These are phyloP conservation scores for Tiliacea aurago DNA, from an alignment of 2,888 invertebrate species.

Conservation along the genomic window DNA sequence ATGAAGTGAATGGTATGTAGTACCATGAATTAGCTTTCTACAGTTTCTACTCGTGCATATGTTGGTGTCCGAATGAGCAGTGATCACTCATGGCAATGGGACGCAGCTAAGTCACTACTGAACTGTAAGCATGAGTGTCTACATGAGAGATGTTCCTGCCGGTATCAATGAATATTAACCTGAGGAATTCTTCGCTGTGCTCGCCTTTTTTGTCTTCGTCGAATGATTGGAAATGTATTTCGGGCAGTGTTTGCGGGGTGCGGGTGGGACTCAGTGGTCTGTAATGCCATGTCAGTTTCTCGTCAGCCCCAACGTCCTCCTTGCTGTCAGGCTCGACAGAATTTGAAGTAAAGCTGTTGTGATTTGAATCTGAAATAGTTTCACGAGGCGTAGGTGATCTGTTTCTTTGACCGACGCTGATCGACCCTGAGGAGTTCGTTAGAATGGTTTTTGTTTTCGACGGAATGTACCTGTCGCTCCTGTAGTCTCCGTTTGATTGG, in stretches of 20 bases:
- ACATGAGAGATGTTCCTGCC: conserved; percentile 72
- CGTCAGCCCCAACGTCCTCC: conserved; percentile 74
- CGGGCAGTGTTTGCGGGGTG: conserved; percentile 78
- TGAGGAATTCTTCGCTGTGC: conserved; percentile 88
- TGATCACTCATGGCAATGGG: conserved; percentile 65
- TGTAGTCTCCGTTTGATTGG: conserved; percentile 84
- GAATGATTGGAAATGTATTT: conserved; percentile 90
- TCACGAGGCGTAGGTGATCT: conserved; percentile 85
- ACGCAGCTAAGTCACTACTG: conserved; percentile 79
- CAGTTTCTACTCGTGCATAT: conserved; percentile 74
- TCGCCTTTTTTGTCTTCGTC: conserved; percentile 85
- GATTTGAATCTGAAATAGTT: conserved; percentile 81
- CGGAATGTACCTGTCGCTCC: conserved; percentile 85
- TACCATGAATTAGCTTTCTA: conserved; percentile 71
- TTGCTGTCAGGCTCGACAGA: conserved; percentile 69
- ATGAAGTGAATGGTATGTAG: conserved; percentile 72
- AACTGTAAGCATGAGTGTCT: conserved; percentile 76
- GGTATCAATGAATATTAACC: conserved; percentile 86
- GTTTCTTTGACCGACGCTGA: conserved; percentile 84
- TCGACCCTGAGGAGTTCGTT: conserved; percentile 83
- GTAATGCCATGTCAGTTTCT: conserved; percentile 87
- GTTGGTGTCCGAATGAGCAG: conserved; percentile 66
- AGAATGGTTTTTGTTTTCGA: conserved; percentile 86
- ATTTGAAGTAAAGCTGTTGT: conserved; percentile 75
- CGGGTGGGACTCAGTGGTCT: conserved; percentile 84